A percentile compares a stretch with the other conserved stretches of the same genome.
Conservation (phyloP, 2,113 vertebrate species). For the Crotalus horridus region DNA sequence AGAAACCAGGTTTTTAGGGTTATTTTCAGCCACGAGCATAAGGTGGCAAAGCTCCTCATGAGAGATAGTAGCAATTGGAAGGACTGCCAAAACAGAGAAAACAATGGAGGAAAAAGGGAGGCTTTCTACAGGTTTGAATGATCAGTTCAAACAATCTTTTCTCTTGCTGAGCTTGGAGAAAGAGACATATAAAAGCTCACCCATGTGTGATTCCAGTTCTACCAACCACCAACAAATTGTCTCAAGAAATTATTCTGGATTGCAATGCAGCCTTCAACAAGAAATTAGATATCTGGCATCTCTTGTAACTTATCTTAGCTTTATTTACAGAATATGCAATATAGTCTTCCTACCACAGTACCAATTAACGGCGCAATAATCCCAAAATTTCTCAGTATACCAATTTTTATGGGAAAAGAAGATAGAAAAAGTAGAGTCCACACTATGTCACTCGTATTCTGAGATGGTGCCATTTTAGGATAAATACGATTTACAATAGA, state of each 20-base stretch:
- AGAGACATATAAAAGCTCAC: not conserved
- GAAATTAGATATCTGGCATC: not conserved
- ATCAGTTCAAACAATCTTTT: not conserved
- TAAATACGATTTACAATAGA: not conserved
- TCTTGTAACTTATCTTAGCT: not conserved
- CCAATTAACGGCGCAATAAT: not conserved
- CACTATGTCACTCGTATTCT: not conserved
- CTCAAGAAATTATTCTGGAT: not conserved
- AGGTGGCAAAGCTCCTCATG: not conserved
- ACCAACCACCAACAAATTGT: not conserved
- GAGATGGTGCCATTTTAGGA: not conserved
- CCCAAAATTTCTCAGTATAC: not conserved
- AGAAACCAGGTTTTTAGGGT: not conserved
- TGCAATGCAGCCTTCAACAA: not conserved
- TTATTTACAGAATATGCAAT: not conserved
- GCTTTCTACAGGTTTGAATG: not conserved
- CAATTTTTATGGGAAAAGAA: not conserved
- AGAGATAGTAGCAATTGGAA: not conserved
- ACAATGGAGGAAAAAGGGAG: not conserved
- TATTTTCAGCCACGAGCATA: not conserved
- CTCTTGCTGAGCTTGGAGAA: not conserved
- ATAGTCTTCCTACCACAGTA: not conserved
- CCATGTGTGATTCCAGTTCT: not conserved
- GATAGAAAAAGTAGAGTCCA: not conserved
- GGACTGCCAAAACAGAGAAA: not conserved